Conservation (phyloP, 2,888 invertebrate species). For the Dicyrtomina minuta region DNA sequence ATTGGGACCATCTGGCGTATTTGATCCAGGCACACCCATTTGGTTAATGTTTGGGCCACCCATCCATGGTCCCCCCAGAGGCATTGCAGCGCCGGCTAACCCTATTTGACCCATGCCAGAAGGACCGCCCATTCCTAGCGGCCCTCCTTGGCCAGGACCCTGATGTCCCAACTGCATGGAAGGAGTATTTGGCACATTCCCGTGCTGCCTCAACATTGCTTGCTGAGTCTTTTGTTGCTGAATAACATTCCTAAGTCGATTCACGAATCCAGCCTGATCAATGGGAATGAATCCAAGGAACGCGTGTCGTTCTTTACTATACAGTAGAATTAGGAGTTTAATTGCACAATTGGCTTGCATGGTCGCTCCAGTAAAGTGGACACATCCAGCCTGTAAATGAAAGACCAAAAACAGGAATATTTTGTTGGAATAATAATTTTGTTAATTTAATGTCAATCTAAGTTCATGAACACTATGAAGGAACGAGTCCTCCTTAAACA, state of each 20-base stretch:
- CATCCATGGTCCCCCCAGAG: not conserved
- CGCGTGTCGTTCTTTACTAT: constrained; percentile 78
- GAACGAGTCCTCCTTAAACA: too few species aligned
- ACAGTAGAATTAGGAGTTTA: constrained; percentile 80
- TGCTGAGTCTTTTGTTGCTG: constrained; percentile 70
- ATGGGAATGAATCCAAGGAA: constrained; percentile 87
- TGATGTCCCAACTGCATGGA: not conserved
- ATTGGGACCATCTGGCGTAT: too few species aligned
- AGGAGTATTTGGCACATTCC: constrained; percentile 3
- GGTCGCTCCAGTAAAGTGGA: constrained; percentile 74
- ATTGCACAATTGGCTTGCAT: constrained; percentile 70
- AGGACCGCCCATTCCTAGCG: not conserved
- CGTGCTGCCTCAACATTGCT: constrained; percentile 58
- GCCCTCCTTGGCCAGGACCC: constrained; percentile 7
- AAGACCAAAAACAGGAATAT: constrained; percentile 12
- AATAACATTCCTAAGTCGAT: constrained; percentile 73
- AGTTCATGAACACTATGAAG: too few species aligned
- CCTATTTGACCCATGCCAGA: not conserved
- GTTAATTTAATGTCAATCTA: too few species aligned
- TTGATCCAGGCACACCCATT: too few species aligned
- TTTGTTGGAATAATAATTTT: constrained; percentile 15
- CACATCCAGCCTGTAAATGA: constrained; percentile 79
- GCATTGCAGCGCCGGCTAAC: not conserved
- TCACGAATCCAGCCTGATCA: constrained; percentile 82
- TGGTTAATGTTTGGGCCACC: not conserved